Evolutionary conservation across 2,797 vertebrate genomes (phyloP), one percentile per base, ranked within the genome.

Genomic region (Eulemur rubriventer): DNA sequence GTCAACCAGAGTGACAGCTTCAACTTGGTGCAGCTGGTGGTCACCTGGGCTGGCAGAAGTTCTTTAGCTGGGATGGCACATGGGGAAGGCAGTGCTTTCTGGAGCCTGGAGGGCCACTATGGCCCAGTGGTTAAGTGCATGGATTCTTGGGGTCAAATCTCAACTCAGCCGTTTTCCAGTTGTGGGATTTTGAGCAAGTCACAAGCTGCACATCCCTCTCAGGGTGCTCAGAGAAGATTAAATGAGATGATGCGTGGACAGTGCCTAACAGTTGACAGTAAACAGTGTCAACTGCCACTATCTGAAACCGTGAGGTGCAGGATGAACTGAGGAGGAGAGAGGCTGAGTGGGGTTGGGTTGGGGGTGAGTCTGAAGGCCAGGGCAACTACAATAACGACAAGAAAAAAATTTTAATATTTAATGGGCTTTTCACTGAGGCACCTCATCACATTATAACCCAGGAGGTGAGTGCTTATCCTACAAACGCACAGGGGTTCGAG

Each of bases 101-200:
- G 52, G 63, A 83, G 41, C 57, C n/a, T 10, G 12, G 69, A 43
- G 17, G 24, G 41, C 17, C 18, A 46, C 38, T 30, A 11, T 33
- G 13, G 10, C 28, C 9, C 7, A 0, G 33, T 48, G 75, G 28
- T 30, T 84, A 67, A 55, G 46, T 7, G 6, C 20, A 26, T 80
- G 75, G 63, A 67, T 7, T 90, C 43, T 57, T 88, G 70, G 59
- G 20, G 26, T 69, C 72, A 90, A 90, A 90, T 85, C 35, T 63
- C 67, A 78, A 30, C 43, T 70, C 48, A 38, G 30, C 20, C 35
- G 30, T 63, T 89, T 80, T n/a, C 61, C 59, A 43, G 13, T 18
- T 61, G 13, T 79, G 38, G 65, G 76, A 70, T 2, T 65, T 83
- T 24, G 28, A 69, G 57, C 30, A 30, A 41, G 24, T 70, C 38